Evolutionary conservation across 2,888 invertebrate species (phyloP).

Genomic region (Uloborus plumipes): DNA sequence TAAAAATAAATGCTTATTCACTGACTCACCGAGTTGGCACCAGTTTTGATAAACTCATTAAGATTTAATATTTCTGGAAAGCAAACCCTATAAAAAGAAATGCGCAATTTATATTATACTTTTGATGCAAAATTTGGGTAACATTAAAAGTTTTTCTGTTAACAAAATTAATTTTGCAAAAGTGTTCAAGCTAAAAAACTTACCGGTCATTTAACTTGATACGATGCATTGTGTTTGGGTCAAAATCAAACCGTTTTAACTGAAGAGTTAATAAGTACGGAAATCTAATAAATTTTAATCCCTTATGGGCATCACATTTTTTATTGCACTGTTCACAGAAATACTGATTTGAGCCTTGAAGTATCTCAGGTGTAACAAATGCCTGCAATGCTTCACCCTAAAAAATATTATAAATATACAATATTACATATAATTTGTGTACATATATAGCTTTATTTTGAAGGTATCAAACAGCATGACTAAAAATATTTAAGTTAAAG

Average conservation of each 20-base stretch:
- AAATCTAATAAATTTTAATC: constrained; percentile 86
- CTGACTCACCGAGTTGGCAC: neutral
- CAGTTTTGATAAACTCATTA: constrained; percentile 78
- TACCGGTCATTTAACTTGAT: constrained; percentile 90
- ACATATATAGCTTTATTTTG: too few species aligned
- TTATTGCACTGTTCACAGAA: constrained; percentile 87
- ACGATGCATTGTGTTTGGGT: constrained; percentile 85
- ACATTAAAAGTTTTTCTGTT: neutral
- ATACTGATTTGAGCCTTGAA: constrained; percentile 88
- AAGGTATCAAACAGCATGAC: too few species aligned
- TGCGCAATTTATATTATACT: too few species aligned
- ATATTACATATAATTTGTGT: too few species aligned
- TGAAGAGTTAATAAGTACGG: constrained; percentile 89
- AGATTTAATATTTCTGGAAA: constrained; percentile 85
- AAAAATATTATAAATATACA: constrained; percentile 60
- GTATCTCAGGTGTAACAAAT: constrained; percentile 86
- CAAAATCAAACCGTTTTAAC: constrained; percentile 90
- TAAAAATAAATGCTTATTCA: too few species aligned
- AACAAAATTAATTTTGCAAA: neutral
- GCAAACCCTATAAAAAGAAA: constrained; percentile 77
- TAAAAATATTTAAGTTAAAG: too few species aligned
- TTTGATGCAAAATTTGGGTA: too few species aligned
- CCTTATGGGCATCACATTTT: constrained; percentile 91
- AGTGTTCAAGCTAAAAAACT: constrained; percentile 56
- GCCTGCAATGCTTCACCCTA: constrained; percentile 86